Percentiles rank a stretch among this genome's conserved stretches.
These are phyloP conservation scores for Diplosoma virens DNA, from an alignment of 23 tunicate genomes.

Conservation along the genomic window DNA sequence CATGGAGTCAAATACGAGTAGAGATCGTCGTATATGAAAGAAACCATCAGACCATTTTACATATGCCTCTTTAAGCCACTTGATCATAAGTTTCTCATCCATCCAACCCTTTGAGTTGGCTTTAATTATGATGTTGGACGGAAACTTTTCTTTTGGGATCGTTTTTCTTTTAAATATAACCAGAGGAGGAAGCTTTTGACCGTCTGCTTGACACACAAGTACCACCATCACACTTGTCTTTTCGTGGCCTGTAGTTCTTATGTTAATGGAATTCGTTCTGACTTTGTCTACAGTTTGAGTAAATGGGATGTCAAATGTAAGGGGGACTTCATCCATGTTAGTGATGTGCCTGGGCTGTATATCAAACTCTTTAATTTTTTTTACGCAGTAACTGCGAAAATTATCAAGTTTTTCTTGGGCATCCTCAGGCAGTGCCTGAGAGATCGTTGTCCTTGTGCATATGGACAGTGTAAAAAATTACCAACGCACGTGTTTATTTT, in stretches of 20 bases:
- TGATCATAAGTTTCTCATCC: background rate
- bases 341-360: background rate
- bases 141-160: background rate
- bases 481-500: too few species aligned
- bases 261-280: background rate
- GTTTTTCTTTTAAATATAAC: background rate
- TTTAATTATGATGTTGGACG: background rate
- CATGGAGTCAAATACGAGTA: background rate
- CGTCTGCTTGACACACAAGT: background rate
- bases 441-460: background rate
- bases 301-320: slow-evolving; percentile 12
- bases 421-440: background rate
- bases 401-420: background rate
- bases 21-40: background rate
- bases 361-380: background rate
- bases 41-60: background rate
- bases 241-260: background rate
- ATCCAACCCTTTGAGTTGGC: too few species aligned
- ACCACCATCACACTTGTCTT: background rate
- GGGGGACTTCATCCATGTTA: too few species aligned
- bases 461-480: too few species aligned
- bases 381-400: background rate
- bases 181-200: background rate
- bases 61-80: background rate
- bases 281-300: background rate